These are phyloP conservation scores for Carassius gibelio DNA, from an alignment of 2,113 vertebrate species.

Conservation along the genomic window DNA sequence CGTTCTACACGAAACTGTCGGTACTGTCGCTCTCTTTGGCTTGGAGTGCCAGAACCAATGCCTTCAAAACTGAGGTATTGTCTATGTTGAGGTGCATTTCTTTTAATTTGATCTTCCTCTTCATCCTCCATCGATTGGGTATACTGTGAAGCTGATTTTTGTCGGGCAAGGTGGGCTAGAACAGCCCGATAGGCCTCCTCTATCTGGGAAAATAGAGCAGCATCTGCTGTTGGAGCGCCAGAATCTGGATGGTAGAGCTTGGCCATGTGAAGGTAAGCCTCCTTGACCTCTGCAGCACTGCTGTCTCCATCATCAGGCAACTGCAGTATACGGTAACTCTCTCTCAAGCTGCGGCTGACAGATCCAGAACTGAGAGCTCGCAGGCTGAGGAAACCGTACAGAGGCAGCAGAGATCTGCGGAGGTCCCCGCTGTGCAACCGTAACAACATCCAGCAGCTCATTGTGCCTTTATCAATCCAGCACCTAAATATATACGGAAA, in stretches of 20 bases:
- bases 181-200: conserved; percentile 87
- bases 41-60: conserved; percentile 86
- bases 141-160: conserved; percentile 32
- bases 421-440: conserved; percentile 22
- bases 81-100: conserved; percentile 82
- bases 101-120: conserved; percentile 75
- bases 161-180: conserved; percentile 72
- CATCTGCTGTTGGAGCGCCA: conserved; percentile 76
- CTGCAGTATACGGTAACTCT: conserved; percentile 73
- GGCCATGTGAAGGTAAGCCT: conserved; percentile 83
- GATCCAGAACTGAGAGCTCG: conserved; percentile 51
- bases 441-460: conserved; percentile 52
- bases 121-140: conserved; percentile 63
- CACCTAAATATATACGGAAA: not conserved
- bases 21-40: conserved; percentile 91
- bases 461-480: conserved; percentile 17
- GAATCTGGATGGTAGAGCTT: conserved; percentile 93
- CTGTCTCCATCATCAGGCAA: conserved; percentile 62
- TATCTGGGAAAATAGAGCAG: conserved; percentile 79
- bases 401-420: conserved; percentile 26
- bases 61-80: conserved; percentile 95
- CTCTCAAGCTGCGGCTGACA: conserved; percentile 63
- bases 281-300: conserved; percentile 78
- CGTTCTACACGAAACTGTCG: conserved; percentile 85
- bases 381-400: conserved; percentile 11